Evolutionary conservation across 2,797 vertebrate genomes (phyloP), one percentile per base, ranked within the genome.

Genomic region (Melanotaenia boesemani): DNA sequence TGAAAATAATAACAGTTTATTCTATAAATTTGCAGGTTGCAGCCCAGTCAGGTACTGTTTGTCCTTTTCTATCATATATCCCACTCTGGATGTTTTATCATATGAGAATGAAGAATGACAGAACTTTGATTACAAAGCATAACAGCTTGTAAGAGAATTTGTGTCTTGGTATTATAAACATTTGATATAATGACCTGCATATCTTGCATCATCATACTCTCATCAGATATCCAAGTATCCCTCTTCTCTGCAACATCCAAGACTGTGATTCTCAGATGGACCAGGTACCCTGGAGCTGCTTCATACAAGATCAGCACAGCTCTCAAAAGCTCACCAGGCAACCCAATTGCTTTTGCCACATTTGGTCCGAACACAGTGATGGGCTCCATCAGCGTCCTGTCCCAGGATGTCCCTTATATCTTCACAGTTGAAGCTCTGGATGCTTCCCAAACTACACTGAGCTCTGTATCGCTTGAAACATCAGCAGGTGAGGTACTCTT

Each of bases 341-440:
- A 15, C 41, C 59, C 61, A 0, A 57, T 92, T 8, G 68, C 91
- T 52, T 91, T 89, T 66, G 74, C 68, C 48, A 63, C 60, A 34
- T 96, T 94, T 85, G 92, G 93, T 74, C 90, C 88, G n/a, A 92
- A 93, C 81, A 94, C 89, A 0, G 72, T 96, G 54, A 86, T 95
- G 86, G 95, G 94, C 55, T 93, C 93, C 0, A 11, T 97, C 63
- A 92, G 75, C 72, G 86, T 82, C 2, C 88, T 97, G 55, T 70
- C 83, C 56, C 89, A 95, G 4, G 94, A 93, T 67, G 79, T 76
- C 9, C 0, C 64, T 2, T 94, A 95, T 63, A 60, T 7, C 54
- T 81, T 95, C 67, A 86, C 70, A 50, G 71, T 95, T 22, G 88
- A 95, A 75, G 95, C 95, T 46, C 59, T 96, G 73, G 88, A 92